These are phyloP conservation scores for Phrynocephalus versicolor DNA, from an alignment of 2,113 vertebrate genomes.

Conservation along the genomic window DNA sequence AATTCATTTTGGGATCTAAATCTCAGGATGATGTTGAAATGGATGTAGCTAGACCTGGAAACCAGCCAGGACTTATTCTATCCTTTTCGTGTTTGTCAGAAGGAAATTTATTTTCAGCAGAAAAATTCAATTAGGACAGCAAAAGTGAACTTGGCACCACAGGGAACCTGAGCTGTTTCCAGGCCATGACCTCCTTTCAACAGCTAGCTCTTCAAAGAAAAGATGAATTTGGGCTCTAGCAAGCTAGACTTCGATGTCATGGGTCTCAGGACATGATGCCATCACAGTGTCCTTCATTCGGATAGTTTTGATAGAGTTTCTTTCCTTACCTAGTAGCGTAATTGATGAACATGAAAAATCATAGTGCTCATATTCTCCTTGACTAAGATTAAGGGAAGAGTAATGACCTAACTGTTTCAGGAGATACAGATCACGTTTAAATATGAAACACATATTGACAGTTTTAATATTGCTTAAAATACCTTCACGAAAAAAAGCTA, in stretches of 20 bases:
- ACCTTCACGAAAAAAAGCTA: neutral
- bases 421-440: neutral
- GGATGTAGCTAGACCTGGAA: constrained; percentile 48
- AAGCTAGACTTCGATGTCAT: neutral
- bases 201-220: constrained; percentile 1
- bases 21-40: constrained; percentile 55
- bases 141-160: constrained; percentile 9
- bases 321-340: neutral
- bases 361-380: neutral
- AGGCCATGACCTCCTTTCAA: neutral
- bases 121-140: constrained; percentile 49
- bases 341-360: neutral
- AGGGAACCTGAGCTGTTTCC: neutral
- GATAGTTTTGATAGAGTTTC: constrained; percentile 10
- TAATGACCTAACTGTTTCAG: neutral
- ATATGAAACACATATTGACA: neutral
- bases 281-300: neutral
- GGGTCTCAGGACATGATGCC: neutral
- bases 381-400: neutral
- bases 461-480: neutral
- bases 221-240: neutral
- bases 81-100: constrained; percentile 43
- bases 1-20: constrained; percentile 61
- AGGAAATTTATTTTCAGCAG: constrained; percentile 58
- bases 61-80: constrained; percentile 44